phyloP scores from a whole-genome alignment of 2,888 invertebrate species.

The Lepetodrilus schrolli region DNA sequence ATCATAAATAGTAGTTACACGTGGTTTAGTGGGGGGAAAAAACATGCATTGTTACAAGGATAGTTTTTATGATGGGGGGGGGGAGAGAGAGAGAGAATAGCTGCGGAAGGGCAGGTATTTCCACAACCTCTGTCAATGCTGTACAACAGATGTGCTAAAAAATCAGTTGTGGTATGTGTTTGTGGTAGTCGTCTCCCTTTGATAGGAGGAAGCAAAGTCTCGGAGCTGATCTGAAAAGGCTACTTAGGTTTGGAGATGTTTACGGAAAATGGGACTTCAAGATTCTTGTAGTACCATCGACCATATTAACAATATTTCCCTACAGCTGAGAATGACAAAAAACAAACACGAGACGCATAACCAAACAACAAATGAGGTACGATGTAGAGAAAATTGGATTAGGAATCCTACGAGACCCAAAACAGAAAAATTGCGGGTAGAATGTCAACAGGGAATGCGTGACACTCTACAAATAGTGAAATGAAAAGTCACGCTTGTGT shows the following conservation, averaged over 20 bases:
- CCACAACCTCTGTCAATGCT: neutral
- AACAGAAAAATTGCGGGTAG: too few relatives aligned
- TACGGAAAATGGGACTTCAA: neutral
- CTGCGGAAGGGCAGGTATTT: neutral
- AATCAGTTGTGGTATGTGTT: too few relatives aligned
- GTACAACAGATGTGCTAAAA: neutral
- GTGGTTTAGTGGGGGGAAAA: neutral
- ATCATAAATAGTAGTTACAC: too few relatives aligned
- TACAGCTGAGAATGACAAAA: conserved; percentile 16
- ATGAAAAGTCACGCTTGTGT: too few relatives aligned
- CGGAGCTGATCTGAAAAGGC: neutral
- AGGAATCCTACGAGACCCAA: too few relatives aligned
- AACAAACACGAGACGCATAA: neutral
- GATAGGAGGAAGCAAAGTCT: neutral
- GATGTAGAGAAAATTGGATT: too few relatives aligned
- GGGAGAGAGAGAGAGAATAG: too few relatives aligned
- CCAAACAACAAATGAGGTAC: too few relatives aligned
- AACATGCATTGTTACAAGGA: neutral
- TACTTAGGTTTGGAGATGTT: neutral
- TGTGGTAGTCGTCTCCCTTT: neutral
- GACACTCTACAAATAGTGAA: too few relatives aligned
- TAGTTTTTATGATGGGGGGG: too few relatives aligned
- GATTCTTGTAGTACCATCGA: neutral
- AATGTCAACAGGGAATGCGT: too few relatives aligned
- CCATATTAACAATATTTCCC: neutral